Conservation (phyloP, 2,888 invertebrate species). For the Synanthedon formicaeformis region DNA sequence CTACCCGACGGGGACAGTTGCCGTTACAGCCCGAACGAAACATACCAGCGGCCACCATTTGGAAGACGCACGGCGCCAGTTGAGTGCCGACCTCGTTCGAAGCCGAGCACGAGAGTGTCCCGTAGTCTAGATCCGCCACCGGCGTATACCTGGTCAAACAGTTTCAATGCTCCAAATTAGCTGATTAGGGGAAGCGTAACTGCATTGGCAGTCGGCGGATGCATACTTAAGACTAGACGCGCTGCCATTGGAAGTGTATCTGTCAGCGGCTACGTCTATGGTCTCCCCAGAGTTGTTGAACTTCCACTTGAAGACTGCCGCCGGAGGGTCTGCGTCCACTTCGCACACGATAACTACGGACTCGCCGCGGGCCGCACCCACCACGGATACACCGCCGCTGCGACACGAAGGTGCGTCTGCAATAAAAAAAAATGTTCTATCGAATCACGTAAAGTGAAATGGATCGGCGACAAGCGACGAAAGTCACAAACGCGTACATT, state of each 20-base stretch:
- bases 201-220: not conserved
- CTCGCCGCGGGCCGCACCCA: slow-evolving; percentile 90
- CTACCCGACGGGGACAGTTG: not conserved
- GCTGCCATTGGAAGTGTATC: slow-evolving; percentile 83
- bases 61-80: slow-evolving; percentile 86
- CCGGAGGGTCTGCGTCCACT: slow-evolving; percentile 92
- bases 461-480: slow-evolving; percentile 23
- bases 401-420: slow-evolving; percentile 87
- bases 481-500: slow-evolving; percentile 22
- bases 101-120: slow-evolving; percentile 88
- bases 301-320: slow-evolving; percentile 91
- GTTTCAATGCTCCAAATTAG: too few species aligned
- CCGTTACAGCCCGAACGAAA: slow-evolving; percentile 3
- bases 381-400: slow-evolving; percentile 81
- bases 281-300: slow-evolving; percentile 95
- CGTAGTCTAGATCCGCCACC: slow-evolving; percentile 83
- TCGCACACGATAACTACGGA: slow-evolving; percentile 88
- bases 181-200: not conserved
- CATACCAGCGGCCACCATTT: slow-evolving; percentile 89
- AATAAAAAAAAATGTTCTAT: slow-evolving; percentile 13
- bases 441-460: slow-evolving; percentile 20
- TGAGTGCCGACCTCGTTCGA: slow-evolving; percentile 87
- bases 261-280: slow-evolving; percentile 82
- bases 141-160: slow-evolving; percentile 63
- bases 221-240: slow-evolving; percentile 74